Base-by-base conservation (phyloP, 1,140 invertebrate genomes). In the Formica selysi region DNA sequence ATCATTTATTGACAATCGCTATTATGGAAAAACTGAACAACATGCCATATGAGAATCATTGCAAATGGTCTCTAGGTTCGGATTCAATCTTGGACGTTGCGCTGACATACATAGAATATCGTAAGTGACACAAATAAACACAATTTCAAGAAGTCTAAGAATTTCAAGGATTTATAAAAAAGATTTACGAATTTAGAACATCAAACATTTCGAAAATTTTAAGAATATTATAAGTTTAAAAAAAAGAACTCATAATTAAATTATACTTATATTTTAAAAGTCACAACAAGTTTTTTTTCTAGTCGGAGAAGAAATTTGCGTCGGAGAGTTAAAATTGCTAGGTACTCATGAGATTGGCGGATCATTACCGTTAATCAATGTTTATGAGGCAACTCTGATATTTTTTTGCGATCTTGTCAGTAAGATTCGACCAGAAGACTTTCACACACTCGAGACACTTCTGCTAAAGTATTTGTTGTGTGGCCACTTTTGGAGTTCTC, bases 321-420 rank as follows among this genome's bases (percentile, higher is more conserved):
- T 44, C 3, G 92, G 86, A 51, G 68, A 91, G 89, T 54, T 93
- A 8, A 76, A 76, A 65, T n/a, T 91, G 13, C 38, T 38, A 51
- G 81, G 68, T 6, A 19, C 67, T 19, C 73, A 79, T 26, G 86
- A 86, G 11, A 36, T 86, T 7, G 83, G 68, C 1, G 89, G 91
- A 76, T 78, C 54, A 32, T 13, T 81, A 10, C 74, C 90, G 26
- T 32, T 67, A 0, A 57, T 87, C 13, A 74, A 85, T 11, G 64
- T 95, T 41, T 95, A 95, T 36, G 93, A 95, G 62, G 89, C 90
- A 6, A 94, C 92, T 11, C 86, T 94, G 10, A 59, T 93, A 11
- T 64, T 86, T 29, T 80, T 92, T 59, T 94, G 92, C 68, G 51
- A 79, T 19, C 51, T 94, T 2, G 76, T 94, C 19, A 91, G 88